Percentiles rank a stretch among this genome's conserved stretches.
Conservation (phyloP, 2,113 vertebrate genomes). For the Hemibagrus wyckioides region DNA sequence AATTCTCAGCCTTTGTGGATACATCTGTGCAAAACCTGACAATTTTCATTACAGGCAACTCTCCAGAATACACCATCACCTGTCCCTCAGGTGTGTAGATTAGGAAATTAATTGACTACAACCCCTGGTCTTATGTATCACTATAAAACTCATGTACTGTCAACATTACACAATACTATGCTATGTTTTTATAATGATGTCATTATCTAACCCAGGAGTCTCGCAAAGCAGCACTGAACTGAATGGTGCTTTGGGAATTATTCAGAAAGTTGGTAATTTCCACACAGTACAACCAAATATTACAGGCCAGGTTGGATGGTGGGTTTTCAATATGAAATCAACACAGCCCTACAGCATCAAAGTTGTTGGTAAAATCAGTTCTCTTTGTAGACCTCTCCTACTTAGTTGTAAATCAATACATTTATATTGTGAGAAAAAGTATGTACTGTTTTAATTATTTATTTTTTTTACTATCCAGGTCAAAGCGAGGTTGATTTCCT, state of each 20-base stretch:
- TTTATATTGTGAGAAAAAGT: too few species aligned
- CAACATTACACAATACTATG: background rate
- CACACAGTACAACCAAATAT: constrained; percentile 52
- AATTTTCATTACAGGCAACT: constrained; percentile 65
- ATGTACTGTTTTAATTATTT: too few species aligned
- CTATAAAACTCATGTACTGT: background rate
- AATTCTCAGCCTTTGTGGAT: constrained; percentile 63
- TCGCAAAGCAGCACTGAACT: constrained; percentile 58
- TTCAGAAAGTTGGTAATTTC: constrained; percentile 64
- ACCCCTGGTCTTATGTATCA: too few species aligned
- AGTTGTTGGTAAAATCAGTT: too few species aligned
- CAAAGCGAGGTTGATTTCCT: constrained; percentile 67
- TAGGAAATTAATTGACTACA: too few species aligned
- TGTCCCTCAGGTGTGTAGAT: constrained; percentile 61
- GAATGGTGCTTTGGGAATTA: constrained; percentile 60
- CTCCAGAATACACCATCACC: constrained; percentile 61
- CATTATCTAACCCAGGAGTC: constrained; percentile 51
- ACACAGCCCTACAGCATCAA: too few species aligned
- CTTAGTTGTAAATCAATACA: background rate
- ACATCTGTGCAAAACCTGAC: constrained; percentile 45
- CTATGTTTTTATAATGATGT: background rate
- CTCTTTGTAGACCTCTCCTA: too few species aligned
- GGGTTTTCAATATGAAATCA: too few species aligned
- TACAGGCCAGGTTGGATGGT: too few species aligned
- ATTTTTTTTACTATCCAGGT: constrained; percentile 54